Percentiles rank a stretch among this genome's conserved stretches.
Evolutionary conservation across 35 echinoderm and acorn worm species (phyloP).

Genomic region (Antedon bifida): DNA sequence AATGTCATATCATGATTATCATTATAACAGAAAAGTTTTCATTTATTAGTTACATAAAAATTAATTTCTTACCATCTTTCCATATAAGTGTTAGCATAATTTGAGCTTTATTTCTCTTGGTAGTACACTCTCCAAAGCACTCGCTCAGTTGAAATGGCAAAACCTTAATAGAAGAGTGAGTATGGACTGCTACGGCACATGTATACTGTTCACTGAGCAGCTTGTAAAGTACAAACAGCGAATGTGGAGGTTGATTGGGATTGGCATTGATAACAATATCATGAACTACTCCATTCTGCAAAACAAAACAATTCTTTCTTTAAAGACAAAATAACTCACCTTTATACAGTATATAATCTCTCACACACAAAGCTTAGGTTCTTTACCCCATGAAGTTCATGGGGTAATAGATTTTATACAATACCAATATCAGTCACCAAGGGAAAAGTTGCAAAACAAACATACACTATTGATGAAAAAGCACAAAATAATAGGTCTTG

Average conservation of each 20-base stretch:
- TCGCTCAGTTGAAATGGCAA: slow-evolving; percentile 34
- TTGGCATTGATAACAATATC: slow-evolving; percentile 89
- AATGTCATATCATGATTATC: too few species aligned
- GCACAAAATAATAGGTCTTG: too few species aligned
- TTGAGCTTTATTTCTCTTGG: slow-evolving; percentile 34
- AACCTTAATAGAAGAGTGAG: slow-evolving; percentile 59
- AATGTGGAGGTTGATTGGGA: slow-evolving; percentile 44
- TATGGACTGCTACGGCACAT: slow-evolving; percentile 44
- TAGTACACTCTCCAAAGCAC: slow-evolving; percentile 26
- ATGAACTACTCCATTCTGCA: slow-evolving; percentile 25
- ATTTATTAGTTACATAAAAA: too few species aligned
- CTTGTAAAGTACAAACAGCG: slow-evolving; percentile 46
- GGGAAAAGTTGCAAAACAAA: too few species aligned
- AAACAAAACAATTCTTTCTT: slow-evolving; percentile 28
- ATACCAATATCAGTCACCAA: too few species aligned
- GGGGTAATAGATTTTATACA: too few species aligned
- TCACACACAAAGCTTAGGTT: too few species aligned
- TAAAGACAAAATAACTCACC: too few species aligned
- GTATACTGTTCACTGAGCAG: slow-evolving; percentile 33
- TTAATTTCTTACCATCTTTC: slow-evolving; percentile 70
- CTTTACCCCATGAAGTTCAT: too few species aligned
- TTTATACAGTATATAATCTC: too few species aligned
- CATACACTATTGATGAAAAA: too few species aligned
- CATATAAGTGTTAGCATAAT: slow-evolving; percentile 66
- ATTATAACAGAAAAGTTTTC: too few species aligned